Evolutionary conservation across 2,113 vertebrate species (phyloP), one percentile per base, ranked within the genome.

Genomic region (Rousettus leschenaultii): DNA sequence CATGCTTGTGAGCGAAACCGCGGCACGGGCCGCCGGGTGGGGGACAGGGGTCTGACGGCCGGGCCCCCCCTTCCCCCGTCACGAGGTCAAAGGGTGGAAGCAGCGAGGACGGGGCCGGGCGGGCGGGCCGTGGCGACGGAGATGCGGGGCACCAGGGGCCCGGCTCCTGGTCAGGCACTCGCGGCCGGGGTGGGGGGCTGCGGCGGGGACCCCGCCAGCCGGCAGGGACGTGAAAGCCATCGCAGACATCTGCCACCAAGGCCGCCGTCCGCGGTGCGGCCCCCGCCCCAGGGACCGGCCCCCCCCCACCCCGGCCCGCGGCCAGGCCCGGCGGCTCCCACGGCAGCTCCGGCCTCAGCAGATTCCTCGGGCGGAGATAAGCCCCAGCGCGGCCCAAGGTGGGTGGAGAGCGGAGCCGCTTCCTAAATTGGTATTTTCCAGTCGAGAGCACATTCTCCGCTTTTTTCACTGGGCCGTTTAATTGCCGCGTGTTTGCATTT

Each of bases 401-500:
- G 91, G 96, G 51, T 15, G 68, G 90, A 40, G 33, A 2, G 0
- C n/a, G 7, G 87, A 30, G 11, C 10, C 3, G 3, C 70, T 24
- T 5, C 87, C 94, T 38, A 57, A 66, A 73, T 61, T 80, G 94
- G 84, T 1, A 38, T 92, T 85, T 94, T 94, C 92, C 96, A 95
- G 92, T 28, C 28, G 71, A 85, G 86, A 57, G 96, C 51, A 82
- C 96, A 84, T 63, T 68, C 92, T 51, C 6, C 22, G 86, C 82
- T 85, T 21, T 93, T 66, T 38, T 68, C 45, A 48, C 89, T 48
- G 8, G 77, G 89, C 65, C 93, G 71, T 66, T 63, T 87, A 93
- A 95, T 96, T 48, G 79, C 73, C 71, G 70, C 77, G 30, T 93
- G 96, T 96, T 95, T 95, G 88, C 96, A 21, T 73, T 95, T 91